phyloP scores from a whole-genome alignment of 2,113 vertebrate species.

The Aegotheles bennettii region DNA sequence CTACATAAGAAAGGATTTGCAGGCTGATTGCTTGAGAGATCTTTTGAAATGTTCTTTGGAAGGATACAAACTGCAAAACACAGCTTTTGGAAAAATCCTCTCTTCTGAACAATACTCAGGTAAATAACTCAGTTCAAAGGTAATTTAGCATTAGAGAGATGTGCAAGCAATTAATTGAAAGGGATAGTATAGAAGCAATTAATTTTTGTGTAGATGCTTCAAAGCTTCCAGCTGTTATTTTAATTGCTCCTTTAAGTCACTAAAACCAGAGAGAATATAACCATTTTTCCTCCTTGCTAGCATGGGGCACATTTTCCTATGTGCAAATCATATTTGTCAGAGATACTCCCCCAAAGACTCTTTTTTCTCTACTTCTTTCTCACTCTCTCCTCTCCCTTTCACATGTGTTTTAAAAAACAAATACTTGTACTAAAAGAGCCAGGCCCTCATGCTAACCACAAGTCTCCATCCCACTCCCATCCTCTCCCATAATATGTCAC shows the following conservation, averaged over 20 bases:
- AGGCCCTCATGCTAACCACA: background rate
- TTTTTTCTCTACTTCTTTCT: background rate
- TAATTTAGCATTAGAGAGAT: background rate
- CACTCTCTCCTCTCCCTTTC: background rate
- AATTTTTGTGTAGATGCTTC: background rate
- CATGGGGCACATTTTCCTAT: background rate
- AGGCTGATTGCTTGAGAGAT: background rate
- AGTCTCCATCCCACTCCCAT: conserved; percentile 27
- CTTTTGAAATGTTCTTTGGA: background rate
- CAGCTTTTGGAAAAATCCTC: background rate
- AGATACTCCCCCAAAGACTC: background rate
- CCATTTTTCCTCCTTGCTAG: background rate
- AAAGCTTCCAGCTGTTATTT: background rate
- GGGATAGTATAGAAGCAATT: background rate
- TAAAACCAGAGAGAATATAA: background rate
- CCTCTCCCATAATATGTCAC: conserved; percentile 5
- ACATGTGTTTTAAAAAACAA: background rate
- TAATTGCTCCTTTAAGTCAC: background rate
- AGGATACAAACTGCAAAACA: background rate
- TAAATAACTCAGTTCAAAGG: background rate
- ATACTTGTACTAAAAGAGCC: background rate
- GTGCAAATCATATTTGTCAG: background rate
- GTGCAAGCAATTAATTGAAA: background rate
- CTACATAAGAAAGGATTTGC: background rate
- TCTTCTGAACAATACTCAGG: background rate